phyloP scores from a whole-genome alignment of 2,888 invertebrate genomes.

The Trissonchulus latispiculum region DNA sequence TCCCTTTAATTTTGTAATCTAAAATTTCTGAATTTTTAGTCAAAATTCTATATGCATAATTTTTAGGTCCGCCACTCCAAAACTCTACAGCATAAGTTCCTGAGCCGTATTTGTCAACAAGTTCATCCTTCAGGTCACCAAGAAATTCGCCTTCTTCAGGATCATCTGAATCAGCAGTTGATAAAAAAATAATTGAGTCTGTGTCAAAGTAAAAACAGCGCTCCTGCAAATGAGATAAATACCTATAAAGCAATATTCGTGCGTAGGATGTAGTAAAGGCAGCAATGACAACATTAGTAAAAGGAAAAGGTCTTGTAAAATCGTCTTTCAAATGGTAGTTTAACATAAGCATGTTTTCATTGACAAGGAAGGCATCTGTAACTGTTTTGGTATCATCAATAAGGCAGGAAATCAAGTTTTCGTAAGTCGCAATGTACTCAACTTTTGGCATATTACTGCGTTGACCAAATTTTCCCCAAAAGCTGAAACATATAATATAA shows the following conservation, averaged over 20 bases:
- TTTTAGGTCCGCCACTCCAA: background rate
- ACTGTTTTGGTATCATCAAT: background rate
- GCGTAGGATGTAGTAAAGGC: slow-evolving; percentile 43
- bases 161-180: background rate
- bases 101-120: background rate
- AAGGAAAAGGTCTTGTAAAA: background rate
- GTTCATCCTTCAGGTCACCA: slow-evolving; percentile 6
- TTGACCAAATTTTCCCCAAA: slow-evolving; percentile 12
- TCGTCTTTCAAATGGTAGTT: background rate
- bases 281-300: slow-evolving; percentile 39
- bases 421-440: background rate
- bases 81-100: background rate
- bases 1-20: slow-evolving; percentile 5
- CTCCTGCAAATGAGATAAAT: slow-evolving; percentile 36
- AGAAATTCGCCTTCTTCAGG: background rate
- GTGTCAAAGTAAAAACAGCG: slow-evolving; percentile 44
- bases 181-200: background rate
- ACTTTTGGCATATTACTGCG: background rate
- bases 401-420: background rate
- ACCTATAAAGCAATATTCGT: slow-evolving; percentile 38
- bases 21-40: background rate
- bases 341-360: background rate
- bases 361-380: background rate
- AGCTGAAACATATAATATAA: slow-evolving; percentile 9
- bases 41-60: background rate